Evolutionary conservation across 2,113 vertebrate species (phyloP).

Genomic region (Sorex araneus): DNA sequence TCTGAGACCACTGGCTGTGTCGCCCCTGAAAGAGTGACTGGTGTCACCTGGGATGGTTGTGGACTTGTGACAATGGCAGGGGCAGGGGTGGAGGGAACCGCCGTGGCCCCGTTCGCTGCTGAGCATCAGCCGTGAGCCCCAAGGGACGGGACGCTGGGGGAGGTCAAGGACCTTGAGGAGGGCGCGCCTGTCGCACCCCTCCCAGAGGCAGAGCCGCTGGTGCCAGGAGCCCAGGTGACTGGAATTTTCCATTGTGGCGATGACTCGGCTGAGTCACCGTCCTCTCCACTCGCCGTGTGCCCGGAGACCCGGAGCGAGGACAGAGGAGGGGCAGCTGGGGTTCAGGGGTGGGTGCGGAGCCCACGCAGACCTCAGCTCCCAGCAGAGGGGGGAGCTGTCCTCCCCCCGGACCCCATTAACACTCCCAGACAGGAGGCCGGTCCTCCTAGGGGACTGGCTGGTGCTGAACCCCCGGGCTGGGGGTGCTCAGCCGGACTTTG

Average conservation of each 20-base stretch:
- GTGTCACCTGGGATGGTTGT: background rate
- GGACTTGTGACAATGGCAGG: background rate
- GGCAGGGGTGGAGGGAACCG: background rate
- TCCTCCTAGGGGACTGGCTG: background rate
- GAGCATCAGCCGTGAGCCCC: background rate
- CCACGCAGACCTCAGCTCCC: background rate
- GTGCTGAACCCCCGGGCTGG: background rate
- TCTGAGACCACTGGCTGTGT: background rate
- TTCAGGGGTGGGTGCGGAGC: background rate
- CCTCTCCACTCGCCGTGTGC: conserved; percentile 72
- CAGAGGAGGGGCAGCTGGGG: conserved; percentile 26
- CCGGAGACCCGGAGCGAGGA: conserved; percentile 70
- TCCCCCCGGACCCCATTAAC: background rate
- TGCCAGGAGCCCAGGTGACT: conserved; percentile 83
- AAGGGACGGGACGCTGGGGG: background rate
- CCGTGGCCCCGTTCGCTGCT: accelerated
- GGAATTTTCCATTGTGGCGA: conserved; percentile 84
- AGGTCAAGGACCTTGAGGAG: conserved; percentile 76
- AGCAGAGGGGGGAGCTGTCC: background rate
- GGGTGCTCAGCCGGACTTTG: background rate
- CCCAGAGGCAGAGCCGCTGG: conserved; percentile 72
- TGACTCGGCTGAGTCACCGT: conserved; percentile 84
- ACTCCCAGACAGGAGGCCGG: background rate
- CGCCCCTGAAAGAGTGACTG: background rate
- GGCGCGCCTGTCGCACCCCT: conserved; percentile 65